Conservation (phyloP, 2,888 invertebrate species). For the Drepana falcataria region DNA sequence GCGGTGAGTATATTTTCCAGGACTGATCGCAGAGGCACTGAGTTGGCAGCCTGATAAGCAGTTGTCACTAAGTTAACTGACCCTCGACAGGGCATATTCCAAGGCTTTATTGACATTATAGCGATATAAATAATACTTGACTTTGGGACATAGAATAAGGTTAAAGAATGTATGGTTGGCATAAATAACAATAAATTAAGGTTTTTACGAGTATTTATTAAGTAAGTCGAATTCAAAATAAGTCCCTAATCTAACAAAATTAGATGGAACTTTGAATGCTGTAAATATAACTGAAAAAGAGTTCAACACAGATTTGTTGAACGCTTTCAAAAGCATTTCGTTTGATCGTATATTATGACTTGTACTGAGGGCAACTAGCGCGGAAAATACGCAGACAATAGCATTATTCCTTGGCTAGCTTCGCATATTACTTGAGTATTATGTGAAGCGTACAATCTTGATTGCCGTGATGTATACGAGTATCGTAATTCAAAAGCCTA, state of each 20-base stretch:
- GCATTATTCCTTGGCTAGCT: neutral
- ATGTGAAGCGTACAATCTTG: neutral
- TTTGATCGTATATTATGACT: neutral
- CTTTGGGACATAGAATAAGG: too few species aligned
- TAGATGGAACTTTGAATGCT: neutral
- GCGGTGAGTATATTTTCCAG: too few species aligned
- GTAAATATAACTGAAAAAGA: neutral
- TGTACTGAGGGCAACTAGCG: neutral
- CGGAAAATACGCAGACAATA: neutral
- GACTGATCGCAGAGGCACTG: too few species aligned
- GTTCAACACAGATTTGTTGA: neutral
- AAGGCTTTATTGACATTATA: too few species aligned
- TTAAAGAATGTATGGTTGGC: too few species aligned
- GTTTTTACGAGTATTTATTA: too few species aligned
- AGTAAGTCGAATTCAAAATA: too few species aligned
- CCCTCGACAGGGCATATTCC: too few species aligned
- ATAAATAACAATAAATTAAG: too few species aligned
- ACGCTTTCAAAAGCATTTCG: neutral
- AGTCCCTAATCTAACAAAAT: conserved; percentile 2
- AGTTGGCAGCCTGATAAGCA: too few species aligned
- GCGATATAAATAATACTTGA: too few species aligned
- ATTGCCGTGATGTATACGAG: neutral
- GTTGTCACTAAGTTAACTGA: too few species aligned
- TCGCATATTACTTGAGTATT: neutral
- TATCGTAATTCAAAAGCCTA: neutral